Base-by-base conservation (phyloP, 1,140 invertebrate species). In the Zaprionus nigranus region DNA sequence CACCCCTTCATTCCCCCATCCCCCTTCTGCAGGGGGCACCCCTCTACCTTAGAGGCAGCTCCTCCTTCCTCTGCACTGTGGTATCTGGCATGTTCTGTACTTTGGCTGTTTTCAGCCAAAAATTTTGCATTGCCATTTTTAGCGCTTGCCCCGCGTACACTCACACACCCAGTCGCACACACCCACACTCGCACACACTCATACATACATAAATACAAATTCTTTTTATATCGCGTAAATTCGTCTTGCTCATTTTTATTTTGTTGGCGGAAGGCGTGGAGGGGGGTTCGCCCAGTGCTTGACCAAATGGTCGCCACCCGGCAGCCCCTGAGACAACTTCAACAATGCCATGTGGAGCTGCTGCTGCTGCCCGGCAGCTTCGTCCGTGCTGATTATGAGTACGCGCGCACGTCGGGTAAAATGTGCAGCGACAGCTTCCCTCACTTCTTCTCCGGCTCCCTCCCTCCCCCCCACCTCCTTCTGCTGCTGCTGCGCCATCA, bases 241-340 rank as follows among this genome's bases (percentile, higher is more conserved):
- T 86, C 82, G 63, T 87, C 87, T 87, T 87, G 79, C 75, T 79
- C 75, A 74, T 78, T 75, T 82, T 77, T 85, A 82, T 82, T 74
- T 57, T 63, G 59, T 54, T 65, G n/a, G 20, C 38, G 13, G 17
- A 30, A 17, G 40, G n/a, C n/a, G 4, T 30, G 22, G 12, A 1
- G 9, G 26, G 17, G 54, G 67, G 71, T 66, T 30, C 75, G 57
- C 49, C 73, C 73, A 73, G 78, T 75, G 85, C 81, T 88, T 90
- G 85, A 85, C 85, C 85, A 90, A 90, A 90, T 90, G 85, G 85
- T 90, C 86, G 85, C 85, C 85, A 90, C 86, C 85, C 85, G 20
- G 57, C 61, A 77, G 79, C 86, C 86, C 75, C 84, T 82, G 78
- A 84, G 81, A 88, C 78, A 67, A 53, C 75, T 74, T 70, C 65